A percentile compares a stretch with the other conserved stretches of the same genome.
Conservation (phyloP, 2,888 invertebrate species). For the Euclidia mi region DNA sequence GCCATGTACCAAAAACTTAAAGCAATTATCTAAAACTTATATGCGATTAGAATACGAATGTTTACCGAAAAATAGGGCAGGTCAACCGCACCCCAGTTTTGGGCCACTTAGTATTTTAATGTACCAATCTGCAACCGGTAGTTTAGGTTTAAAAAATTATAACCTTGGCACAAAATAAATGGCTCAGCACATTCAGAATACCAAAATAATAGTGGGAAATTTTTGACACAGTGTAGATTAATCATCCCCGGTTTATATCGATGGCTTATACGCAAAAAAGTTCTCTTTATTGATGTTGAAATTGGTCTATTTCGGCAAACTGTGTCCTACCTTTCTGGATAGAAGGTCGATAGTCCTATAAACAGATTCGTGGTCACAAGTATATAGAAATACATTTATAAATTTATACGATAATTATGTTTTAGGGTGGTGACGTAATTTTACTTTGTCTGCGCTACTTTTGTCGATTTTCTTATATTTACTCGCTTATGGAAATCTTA, state of each 20-base stretch:
- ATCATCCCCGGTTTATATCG: no score
- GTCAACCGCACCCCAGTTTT: constrained; percentile 31
- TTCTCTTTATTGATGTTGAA: no score
- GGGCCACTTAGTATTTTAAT: constrained; percentile 34
- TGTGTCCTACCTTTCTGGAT: no score
- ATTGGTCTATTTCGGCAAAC: no score
- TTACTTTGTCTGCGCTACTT: constrained; percentile 22
- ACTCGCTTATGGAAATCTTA: not conserved
- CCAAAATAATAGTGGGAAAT: no score
- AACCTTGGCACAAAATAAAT: constrained; percentile 25
- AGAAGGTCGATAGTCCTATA: no score
- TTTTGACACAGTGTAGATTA: no score
- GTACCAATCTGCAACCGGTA: constrained; percentile 36
- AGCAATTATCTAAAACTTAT: not conserved
- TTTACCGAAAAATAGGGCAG: constrained; percentile 33
- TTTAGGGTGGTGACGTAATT: constrained; percentile 43
- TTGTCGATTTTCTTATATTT: constrained; percentile 18
- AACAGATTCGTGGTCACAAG: constrained; percentile 17
- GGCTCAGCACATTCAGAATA: no score
- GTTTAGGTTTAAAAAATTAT: constrained; percentile 41
- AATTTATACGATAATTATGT: constrained; percentile 42
- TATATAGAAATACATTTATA: constrained; percentile 14
- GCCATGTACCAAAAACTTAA: no score
- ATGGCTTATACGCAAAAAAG: no score
- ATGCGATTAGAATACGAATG: not conserved